Base-by-base conservation (phyloP, 2,113 vertebrate species). In the Lates calcarifer region DNA sequence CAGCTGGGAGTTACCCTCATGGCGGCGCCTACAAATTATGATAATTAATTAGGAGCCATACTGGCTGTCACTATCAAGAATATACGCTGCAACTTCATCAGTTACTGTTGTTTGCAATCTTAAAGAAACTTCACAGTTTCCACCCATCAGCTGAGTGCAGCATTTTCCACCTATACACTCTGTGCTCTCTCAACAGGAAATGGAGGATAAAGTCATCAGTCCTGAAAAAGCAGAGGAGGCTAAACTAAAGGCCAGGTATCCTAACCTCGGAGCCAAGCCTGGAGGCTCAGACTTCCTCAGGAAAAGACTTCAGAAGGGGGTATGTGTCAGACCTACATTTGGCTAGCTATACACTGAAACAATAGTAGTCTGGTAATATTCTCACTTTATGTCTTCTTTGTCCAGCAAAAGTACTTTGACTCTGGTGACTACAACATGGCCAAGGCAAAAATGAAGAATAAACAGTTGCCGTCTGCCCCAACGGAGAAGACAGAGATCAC, bases 371-470 rank as follows among this genome's bases (percentile, higher is more conserved):
- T 69, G 22, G 0, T 1, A 41, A 0, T 45, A 28, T 6, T 65
- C 18, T 64, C 22, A 41, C 13, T 60, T 14, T 6, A 5, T 74
- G 4, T 60, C 6, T 71, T 56, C 20, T 53, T 77, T 86, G 15
- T 85, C 2, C 88, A 99, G 97, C 98, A 95, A 97, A 99, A 99
- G 88, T 99, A 99, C 90, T 99, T 99, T 79, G 98, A 99, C 94
- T 99, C 98, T 68, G 98, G 98, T 6, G 98, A 99, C 91, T 99
- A 99, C 94, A 99, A 99, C 93, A 99, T 99, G 98, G 98, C 98
- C 73, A 98, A 99, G 93, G 98, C 97, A 51, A 99, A 99, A 92
- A 98, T 98, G 94, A 99, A 99, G 96, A 99, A 98, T 87, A 99
- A 99, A 84, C 97, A 97, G 91, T 94, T 99, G 85, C 97, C 97